Evolutionary conservation across 2,888 invertebrate genomes (phyloP), one percentile per base, ranked within the genome.

Genomic region (Nymphalis polychloros): DNA sequence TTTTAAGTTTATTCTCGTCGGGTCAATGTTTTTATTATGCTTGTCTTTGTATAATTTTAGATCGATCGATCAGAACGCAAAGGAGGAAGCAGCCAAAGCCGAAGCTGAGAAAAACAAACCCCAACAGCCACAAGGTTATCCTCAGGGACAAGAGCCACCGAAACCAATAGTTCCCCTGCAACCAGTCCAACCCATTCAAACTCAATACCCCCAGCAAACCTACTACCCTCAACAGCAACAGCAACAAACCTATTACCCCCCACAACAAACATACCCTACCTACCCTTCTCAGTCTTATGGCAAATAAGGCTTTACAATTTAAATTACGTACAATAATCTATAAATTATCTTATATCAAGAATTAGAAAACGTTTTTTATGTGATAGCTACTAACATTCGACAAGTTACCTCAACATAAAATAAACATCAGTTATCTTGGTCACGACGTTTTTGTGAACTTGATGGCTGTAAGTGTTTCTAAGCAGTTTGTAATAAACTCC

Each of bases 391-490:
- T 57, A 57, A 57, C 10, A 62, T 57, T 53, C 23, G 60, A 41
- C 68, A 70, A 73, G 68, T 68, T 70, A 68, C 69, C 70, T 69
- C 70, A 65, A 64, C 48, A 55, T 60, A 66, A 63, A 50, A 69
- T 67, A 67, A 65, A 46, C 16, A 53, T 59, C 86, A 91, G 84
- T 83, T 74, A 91, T 90, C 81, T 75, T 76, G 81, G 70, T 88
- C 91, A 92, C 90, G 91, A 91, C 80, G 67, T 13, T 59, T 83
- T 90, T 91, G 91, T 92, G 91, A 89, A 79, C 85, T 80, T 72
- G 86, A 90, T 91, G 74, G 79, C 86, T 90, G 87, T 76, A 69
- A 69, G 68, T 61, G 70, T 65, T 47, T 64, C 62, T 41, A 61
- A 72, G 41, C 52, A 48, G 64, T 72, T 73, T 76, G 75, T 79